Base-by-base conservation (phyloP, 2,113 vertebrate genomes). In the Thymallus thymallus region DNA sequence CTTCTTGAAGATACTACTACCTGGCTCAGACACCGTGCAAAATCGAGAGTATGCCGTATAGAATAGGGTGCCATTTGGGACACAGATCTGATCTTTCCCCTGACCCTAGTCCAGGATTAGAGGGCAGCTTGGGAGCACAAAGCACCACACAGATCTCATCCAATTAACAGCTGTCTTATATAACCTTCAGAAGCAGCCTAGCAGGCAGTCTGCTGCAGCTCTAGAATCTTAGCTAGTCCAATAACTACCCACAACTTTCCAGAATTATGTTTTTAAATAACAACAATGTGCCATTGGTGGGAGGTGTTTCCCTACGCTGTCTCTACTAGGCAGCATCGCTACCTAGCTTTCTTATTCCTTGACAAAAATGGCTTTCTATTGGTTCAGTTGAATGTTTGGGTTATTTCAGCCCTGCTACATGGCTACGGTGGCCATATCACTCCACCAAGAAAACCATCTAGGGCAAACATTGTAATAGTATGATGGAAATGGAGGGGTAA, bases 171-270 rank as follows among this genome's bases (percentile, higher is more conserved):
- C 64, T 83, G 80, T 86, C 71, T 77, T 85, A 90, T 88, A 88
- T 92, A 90, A 84, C 84, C 24, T 51, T 18, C 48, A n/a, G 70
- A 82, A 76, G 76, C 82, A 74, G 88, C 87, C 90, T 90, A 90
- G 30, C 32, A 30, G 24, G 56, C 56, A 60, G n/a, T 23, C 56
- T 22, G 48, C 4, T 2, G 35, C 35, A 41, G 35, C 9, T 41
- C 35, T 4, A 51, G 48, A 51, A 18, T 16, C 12, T 18, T 51
- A 18, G 48, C 16, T 51, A 18, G 48, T 51, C 48, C 12, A 60
- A 60, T 23, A 60, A n/a, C 56, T 55, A 20, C 5, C 18, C 51
- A 55, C 4, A 18, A 55, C 51, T 20, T 55, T 18, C 18, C 51
- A 55, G 14, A 55, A 14, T 20, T 20, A 5, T 6, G 18, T 20